phyloP scores from a whole-genome alignment of 1,140 invertebrate genomes.

The Drosophila ogumai region DNA sequence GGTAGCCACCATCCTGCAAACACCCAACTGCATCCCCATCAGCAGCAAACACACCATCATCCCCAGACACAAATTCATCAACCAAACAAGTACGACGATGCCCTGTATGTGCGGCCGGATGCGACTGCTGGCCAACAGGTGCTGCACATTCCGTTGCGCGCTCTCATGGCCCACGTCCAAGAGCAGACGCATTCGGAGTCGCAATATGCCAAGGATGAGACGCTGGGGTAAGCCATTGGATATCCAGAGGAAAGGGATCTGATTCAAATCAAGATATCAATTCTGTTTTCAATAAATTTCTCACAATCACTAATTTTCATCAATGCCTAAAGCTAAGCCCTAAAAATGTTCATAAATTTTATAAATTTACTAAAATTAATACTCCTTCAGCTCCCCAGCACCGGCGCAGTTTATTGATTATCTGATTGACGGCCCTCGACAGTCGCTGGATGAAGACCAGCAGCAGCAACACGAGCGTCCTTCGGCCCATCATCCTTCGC shows the following conservation, averaged over 20 bases:
- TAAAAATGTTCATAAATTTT: too few species aligned
- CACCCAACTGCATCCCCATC: constrained; percentile 44
- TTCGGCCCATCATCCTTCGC: constrained; percentile 21
- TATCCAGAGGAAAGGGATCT: neutral
- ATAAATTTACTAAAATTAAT: neutral
- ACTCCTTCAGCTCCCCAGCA: constrained; percentile 46
- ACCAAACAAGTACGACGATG: constrained; percentile 57
- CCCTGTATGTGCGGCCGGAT: constrained; percentile 49
- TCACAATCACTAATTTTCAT: neutral
- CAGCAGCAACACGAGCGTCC: constrained; percentile 23
- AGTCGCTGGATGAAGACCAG: constrained; percentile 74
- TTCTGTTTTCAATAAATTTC: neutral
- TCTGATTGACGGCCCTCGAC: constrained; percentile 73
- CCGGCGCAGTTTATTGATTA: constrained; percentile 73
- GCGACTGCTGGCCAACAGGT: constrained; percentile 57
- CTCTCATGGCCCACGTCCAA: constrained; percentile 60
- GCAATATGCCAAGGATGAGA: constrained; percentile 40
- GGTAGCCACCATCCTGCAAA: constrained; percentile 53
- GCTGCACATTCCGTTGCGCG: constrained; percentile 70
- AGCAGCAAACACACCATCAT: constrained; percentile 48
- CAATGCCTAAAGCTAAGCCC: neutral
- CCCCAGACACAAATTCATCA: constrained; percentile 35
- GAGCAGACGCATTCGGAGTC: constrained; percentile 43
- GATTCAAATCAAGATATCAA: neutral
- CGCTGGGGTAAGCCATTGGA: constrained; percentile 31